Percentiles rank a stretch among this genome's conserved stretches.
phyloP scores from a whole-genome alignment of 2,113 vertebrate genomes.

The Gorilla gorilla region DNA sequence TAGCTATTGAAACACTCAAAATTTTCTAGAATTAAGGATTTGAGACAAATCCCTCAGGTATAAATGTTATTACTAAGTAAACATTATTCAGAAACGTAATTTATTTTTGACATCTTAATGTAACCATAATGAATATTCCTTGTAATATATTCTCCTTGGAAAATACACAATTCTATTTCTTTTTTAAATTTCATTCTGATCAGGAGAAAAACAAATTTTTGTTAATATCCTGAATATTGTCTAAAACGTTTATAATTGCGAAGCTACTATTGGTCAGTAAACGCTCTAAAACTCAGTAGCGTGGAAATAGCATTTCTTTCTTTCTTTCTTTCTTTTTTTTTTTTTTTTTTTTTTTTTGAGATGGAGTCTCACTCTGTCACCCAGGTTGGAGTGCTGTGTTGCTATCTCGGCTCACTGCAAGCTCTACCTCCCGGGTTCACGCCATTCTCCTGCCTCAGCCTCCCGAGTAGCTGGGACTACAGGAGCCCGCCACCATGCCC shows the following conservation, averaged over 20 bases:
- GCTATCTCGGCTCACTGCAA: too few species aligned
- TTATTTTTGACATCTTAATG: background rate
- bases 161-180: background rate
- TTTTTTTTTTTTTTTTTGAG: background rate
- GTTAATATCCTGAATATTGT: background rate
- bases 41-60: background rate
- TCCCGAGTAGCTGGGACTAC: too few species aligned
- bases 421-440: accelerated
- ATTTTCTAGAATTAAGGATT: background rate
- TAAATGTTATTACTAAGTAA: background rate
- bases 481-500: accelerated
- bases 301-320: background rate
- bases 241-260: background rate
- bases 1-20: background rate
- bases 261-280: background rate
- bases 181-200: background rate
- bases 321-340: background rate
- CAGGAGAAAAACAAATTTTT: background rate
- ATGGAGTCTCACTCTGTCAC: too few species aligned
- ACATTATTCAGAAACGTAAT: background rate
- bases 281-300: background rate
- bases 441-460: too few species aligned
- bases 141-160: background rate
- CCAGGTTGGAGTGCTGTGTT: too few species aligned
- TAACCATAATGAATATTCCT: background rate